phyloP scores from a whole-genome alignment of 1,140 invertebrate species.

The Zaprionus kolodkinae region DNA sequence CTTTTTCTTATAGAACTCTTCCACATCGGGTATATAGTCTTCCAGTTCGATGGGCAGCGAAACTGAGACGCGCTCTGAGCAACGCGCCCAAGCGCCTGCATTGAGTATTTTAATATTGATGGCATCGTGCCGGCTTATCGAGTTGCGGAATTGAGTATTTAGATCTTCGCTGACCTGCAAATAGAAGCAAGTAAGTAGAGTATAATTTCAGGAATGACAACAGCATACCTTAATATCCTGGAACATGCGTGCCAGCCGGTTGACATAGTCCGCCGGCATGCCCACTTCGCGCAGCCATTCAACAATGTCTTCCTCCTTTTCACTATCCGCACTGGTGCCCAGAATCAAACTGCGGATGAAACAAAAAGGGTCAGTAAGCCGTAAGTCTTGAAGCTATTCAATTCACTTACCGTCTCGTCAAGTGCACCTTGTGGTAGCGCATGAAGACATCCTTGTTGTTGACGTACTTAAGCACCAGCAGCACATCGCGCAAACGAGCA shows the following conservation, averaged over 20 bases:
- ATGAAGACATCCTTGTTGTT: conserved; percentile 99
- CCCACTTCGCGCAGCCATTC: conserved; percentile 97
- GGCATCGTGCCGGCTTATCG: conserved; percentile 88
- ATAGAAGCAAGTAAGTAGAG: neutral
- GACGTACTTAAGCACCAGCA: conserved; percentile 99
- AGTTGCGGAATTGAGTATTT: conserved; percentile 96
- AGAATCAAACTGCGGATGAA: conserved; percentile 89
- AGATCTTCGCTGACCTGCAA: conserved; percentile 93
- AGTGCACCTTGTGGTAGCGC: conserved; percentile 99
- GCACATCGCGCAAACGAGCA: conserved; percentile 94
- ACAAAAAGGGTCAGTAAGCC: neutral
- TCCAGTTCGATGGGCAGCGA: conserved; percentile 98
- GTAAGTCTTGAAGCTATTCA: neutral
- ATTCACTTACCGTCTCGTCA: conserved; percentile 93
- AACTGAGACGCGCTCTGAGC: conserved; percentile 96
- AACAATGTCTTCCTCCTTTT: conserved; percentile 99
- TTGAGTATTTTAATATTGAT: conserved; percentile 98
- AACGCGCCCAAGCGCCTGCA: conserved; percentile 98
- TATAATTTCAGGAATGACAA: neutral
- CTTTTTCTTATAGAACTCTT: conserved; percentile 97
- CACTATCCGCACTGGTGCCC: conserved; percentile 98
- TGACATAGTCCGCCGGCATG: conserved; percentile 99
- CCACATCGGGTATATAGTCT: conserved; percentile 98
- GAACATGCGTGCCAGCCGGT: conserved; percentile 98
- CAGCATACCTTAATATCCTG: conserved; percentile 98